Base-by-base conservation (phyloP, 64 coral and sea anemone genomes). In the Actinia equina region DNA sequence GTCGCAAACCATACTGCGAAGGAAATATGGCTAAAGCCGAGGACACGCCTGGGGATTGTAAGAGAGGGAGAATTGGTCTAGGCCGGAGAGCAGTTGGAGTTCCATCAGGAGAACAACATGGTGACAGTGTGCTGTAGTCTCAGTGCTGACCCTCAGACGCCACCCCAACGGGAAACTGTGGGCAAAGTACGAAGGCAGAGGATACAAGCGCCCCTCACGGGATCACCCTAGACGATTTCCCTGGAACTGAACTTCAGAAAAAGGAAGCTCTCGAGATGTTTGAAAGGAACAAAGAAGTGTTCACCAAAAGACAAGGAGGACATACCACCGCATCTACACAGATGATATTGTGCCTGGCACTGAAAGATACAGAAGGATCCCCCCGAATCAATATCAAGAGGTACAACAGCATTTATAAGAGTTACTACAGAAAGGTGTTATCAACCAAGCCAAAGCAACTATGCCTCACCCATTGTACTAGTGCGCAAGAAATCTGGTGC, bases 381-480 rank as follows among this genome's bases (percentile, higher is more conserved):
- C 81, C 11, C 94, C 88, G 9, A 92, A 92, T 7, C 77, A 78
- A 42, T 60, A 55, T 6, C 26, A 17, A 15, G 84, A 89, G 30
- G 94, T 90, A 0, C 89, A 96, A 42, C 53, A 96, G 55, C 84
- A 92, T 17, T 43, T 95, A 19, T 64, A 93, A 57, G 90, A 95
- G 37, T 61, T 77, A 44, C 52, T 92, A 52, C 80, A 70, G 20
- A 25, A 78, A 27, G 58, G 82, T 0, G 86, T 93, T 37, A 93
- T 88, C 41, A 52, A 22, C 76, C 86, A 26, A 93, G 91, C 23
- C 10, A 93, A 43, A 93, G 82, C 18, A 82, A 93, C 42, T 89
- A 86, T 44, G 87, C 84, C 0, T 87, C 87, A 0, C 84, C 88
- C 11, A 89, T 86, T 65, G 83, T 89, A 4, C 83, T 86, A 18